Base-by-base conservation (phyloP, 2,113 vertebrate genomes). In the Elaphurus davidianus region DNA sequence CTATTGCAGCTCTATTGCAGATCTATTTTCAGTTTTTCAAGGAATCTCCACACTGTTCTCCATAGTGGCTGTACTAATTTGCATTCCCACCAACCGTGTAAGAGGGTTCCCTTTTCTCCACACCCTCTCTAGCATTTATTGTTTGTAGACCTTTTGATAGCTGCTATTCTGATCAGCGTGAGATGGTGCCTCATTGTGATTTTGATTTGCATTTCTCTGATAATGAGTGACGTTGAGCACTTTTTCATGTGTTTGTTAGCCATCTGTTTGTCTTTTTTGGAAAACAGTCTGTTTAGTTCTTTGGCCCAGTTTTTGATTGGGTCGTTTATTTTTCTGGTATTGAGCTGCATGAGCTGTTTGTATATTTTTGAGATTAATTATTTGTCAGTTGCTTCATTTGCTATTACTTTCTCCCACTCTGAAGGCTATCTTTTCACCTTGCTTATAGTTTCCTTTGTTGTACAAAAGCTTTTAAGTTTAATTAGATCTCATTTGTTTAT, bases 281-380 rank as follows among this genome's bases (percentile, higher is more conserved):
- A 71, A 36, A 71, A 40, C 19, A 36, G n/a, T 36, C n/a, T 36
- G 19, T 71, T 71, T 71, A 71, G 67, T 40, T 71, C 17, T 23
- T 71, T 36, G 67, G n/a, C 19, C n/a, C n/a, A 12, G 3, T 71
- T 40, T 71, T 71, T 71, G 9, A 36, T 40, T 71, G 19, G 9
- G n/a, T 71, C 0, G 0, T 36, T 36, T 71, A 12, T 21, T 71
- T 71, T 71, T 36, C n/a, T 40, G 19, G 5, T 12, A 71, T 71
- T 71, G n/a, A 40, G 19, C 19, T 71, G 19, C n/a, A 71, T 36
- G 19, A 36, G 36, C 2, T 71, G 2, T 36, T 21, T 21, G 19
- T 71, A 71, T 23, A 40, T 71, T 36, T 36, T 36, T 71, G n/a
- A 71, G 10, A 71, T 71, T 71, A 71, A 71, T 71, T 71, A 12